Percentiles rank a stretch among this genome's conserved stretches.
Conservation (phyloP, 1,140 invertebrate genomes). For the Caerostris extrusa region DNA sequence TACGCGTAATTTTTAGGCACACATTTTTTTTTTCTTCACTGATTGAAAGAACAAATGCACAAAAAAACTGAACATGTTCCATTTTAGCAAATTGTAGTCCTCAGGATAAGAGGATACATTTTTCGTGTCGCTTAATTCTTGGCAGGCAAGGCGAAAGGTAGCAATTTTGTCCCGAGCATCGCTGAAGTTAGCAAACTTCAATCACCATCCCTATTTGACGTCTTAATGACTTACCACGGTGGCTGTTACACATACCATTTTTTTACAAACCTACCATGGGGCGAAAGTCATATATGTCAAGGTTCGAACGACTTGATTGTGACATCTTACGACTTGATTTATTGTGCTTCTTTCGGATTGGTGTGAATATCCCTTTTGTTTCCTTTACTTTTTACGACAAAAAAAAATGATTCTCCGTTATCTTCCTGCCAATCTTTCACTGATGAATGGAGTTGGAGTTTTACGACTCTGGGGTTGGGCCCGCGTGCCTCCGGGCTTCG, state of each 20-base stretch:
- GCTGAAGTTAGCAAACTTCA: not conserved
- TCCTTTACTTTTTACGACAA: not conserved
- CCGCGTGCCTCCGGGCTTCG: too few species aligned
- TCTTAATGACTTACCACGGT: conserved; percentile 4
- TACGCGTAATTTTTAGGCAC: not conserved
- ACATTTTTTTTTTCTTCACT: not conserved
- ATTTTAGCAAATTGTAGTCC: not conserved
- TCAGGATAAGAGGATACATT: not conserved
- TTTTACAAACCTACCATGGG: not conserved
- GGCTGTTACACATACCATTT: not conserved
- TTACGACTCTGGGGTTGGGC: not conserved
- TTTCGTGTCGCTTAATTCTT: not conserved
- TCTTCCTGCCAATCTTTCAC: not conserved
- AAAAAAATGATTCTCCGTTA: not conserved
- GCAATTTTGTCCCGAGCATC: not conserved
- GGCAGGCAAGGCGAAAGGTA: not conserved
- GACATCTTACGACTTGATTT: not conserved
- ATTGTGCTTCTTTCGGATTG: not conserved
- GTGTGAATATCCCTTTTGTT: not conserved
- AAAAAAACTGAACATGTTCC: too few species aligned
- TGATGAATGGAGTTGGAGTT: not conserved
- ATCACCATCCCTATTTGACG: not conserved
- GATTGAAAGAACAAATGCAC: too few species aligned
- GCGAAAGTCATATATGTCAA: not conserved
- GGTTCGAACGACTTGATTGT: not conserved